Percentiles rank a stretch among this genome's conserved stretches.
Evolutionary conservation across 2,797 vertebrate genomes (phyloP).

Genomic region (Helarctos malayanus): DNA sequence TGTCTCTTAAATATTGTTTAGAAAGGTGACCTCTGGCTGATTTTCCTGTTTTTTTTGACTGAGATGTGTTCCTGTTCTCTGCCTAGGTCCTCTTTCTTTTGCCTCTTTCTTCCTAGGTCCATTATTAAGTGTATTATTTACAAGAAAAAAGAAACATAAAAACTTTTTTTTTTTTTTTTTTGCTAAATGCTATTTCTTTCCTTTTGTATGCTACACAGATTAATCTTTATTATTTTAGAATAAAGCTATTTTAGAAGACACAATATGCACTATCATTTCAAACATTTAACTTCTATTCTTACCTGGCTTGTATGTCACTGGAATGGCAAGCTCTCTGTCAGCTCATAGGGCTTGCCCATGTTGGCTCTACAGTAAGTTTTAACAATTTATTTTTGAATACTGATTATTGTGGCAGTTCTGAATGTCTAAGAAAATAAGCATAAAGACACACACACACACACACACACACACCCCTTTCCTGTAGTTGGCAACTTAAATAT

Average conservation of each 20-base stretch:
- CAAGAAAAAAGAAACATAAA: neutral
- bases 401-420: neutral
- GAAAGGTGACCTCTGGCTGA: neutral
- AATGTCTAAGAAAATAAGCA: neutral
- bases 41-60: neutral
- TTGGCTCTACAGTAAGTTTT: neutral
- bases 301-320: neutral
- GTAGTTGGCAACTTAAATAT: neutral
- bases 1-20: neutral
- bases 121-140: neutral
- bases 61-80: neutral
- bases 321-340: neutral
- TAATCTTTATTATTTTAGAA: conserved; percentile 31
- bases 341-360: fast-evolving
- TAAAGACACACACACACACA: neutral
- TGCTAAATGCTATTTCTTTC: neutral
- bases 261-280: neutral
- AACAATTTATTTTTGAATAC: neutral
- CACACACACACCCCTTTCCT: neutral
- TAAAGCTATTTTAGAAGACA: neutral
- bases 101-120: neutral
- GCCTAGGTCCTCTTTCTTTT: neutral
- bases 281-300: neutral
- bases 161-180: neutral
- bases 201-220: neutral